Base-by-base conservation (phyloP, 2,888 invertebrate genomes). In the Limnephilus rhombicus region DNA sequence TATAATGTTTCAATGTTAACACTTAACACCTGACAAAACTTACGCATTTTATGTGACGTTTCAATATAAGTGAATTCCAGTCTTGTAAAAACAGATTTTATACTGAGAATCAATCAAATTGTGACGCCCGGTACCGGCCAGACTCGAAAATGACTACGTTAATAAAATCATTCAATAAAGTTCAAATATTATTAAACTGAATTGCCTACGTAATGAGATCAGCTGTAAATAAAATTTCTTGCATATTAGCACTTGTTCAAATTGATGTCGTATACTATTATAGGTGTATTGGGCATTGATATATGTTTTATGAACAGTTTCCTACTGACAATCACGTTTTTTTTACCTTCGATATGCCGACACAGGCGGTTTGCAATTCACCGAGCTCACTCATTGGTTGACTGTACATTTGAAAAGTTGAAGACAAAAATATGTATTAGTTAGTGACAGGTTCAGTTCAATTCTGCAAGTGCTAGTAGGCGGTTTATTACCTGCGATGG, bases 371-470 rank as follows among this genome's bases (percentile, higher is more conserved):
- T 89, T n/a, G 88, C 88, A 80, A 89, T 80, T 89, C 80, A 0
- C 34, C 12, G 80, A 37, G 80, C 85, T 80, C 68, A n/a, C 85
- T n/a, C 24, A 29, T 92, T n/a, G 91, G 91, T 92, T 92, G 91
- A 82, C 31, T 92, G 91, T 92, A 90, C 91, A 34, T 49, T 91
- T 82, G 82, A 45, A 89, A 89, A 81, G 24, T 24, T 83, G 68
- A 18, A 89, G 34, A 31, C n/a, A 89, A 68, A 80, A 34, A 68
- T 82, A 68, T 89, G 85, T 89, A 80, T 89, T 18, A 49, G 85
- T 92, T 49, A 49, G 53, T 85, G 89, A 83, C 85, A 85, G 31
- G 89, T 80, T 90, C 91, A 92, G 92, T 92, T 29, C 53, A 92
- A 24, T 80, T 87, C 90, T 82, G 81, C 80, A 83, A 88, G 92